These are phyloP conservation scores for Olivierus martensii DNA, from an alignment of 1,140 invertebrate species.

Conservation along the genomic window DNA sequence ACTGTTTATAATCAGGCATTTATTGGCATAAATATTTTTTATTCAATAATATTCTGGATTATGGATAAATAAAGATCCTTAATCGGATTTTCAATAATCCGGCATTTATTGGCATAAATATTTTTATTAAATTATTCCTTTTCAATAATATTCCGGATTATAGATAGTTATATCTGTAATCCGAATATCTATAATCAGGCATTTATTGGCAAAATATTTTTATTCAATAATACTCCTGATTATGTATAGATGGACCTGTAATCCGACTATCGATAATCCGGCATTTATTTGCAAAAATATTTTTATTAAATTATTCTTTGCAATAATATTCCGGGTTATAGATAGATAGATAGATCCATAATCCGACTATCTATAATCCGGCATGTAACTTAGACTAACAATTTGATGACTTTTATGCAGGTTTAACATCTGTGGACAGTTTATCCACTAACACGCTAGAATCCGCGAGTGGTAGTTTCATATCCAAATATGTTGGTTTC, in stretches of 20 bases:
- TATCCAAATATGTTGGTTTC: constrained; percentile 70
- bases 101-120: neutral
- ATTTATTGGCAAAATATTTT: too few species aligned
- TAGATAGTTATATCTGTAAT: too few species aligned
- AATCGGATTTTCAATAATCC: too few species aligned
- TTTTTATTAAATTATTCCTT: too few species aligned
- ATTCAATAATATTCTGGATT: too few species aligned
- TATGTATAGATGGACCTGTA: neutral
- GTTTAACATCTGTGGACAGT: constrained; percentile 75
- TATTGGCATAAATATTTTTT: too few species aligned
- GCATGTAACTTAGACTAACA: neutral
- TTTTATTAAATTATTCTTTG: neutral
- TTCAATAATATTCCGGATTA: too few species aligned
- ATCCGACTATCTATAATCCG: neutral
- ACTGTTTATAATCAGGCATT: too few species aligned
- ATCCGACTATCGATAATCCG: neutral
- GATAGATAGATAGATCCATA: neutral
- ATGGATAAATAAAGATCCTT: too few species aligned
- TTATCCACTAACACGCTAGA: constrained; percentile 82
- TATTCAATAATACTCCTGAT: neutral
- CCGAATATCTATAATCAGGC: too few species aligned
- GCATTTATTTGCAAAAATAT: neutral
- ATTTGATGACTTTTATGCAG: constrained; percentile 33
- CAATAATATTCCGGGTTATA: neutral
- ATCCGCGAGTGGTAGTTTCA: constrained; percentile 75